Conservation (phyloP, 2,113 vertebrate genomes). For the Hippocampus zosterae region DNA sequence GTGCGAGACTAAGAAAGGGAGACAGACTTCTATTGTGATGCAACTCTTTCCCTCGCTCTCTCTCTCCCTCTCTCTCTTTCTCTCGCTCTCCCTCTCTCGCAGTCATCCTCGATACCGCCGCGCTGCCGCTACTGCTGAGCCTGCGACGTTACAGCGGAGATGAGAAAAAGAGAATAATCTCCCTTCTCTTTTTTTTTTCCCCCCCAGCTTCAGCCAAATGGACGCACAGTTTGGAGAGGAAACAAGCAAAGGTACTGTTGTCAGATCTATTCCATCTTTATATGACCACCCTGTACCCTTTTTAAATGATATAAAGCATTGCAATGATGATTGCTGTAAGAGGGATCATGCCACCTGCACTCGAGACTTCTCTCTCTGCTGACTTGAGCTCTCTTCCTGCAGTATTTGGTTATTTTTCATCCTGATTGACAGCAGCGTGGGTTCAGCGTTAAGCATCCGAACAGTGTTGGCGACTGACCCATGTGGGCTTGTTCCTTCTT, state of each 20-base stretch:
- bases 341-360: conserved; percentile 51
- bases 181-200: conserved; percentile 8
- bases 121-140: conserved; percentile 49
- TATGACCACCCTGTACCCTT: background rate
- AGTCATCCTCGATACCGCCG: conserved; percentile 45
- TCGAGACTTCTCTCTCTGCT: conserved; percentile 35
- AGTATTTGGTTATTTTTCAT: conserved; percentile 38
- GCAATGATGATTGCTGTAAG: conserved; percentile 14
- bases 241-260: conserved; percentile 53
- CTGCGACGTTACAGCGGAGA: conserved; percentile 57
- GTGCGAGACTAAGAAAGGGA: conserved; percentile 13
- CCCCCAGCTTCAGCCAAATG: conserved; percentile 31
- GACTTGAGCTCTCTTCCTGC: conserved; percentile 46
- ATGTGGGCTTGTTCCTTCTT: background rate
- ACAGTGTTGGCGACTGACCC: background rate
- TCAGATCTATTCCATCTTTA: conserved; percentile 1
- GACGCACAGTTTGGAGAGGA: conserved; percentile 31
- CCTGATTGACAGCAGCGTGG: conserved; percentile 8
- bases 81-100: conserved; percentile 32
- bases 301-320: background rate
- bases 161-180: conserved; percentile 24
- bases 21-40: conserved; percentile 48
- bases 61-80: conserved; percentile 25
- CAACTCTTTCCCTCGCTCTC: conserved; percentile 38
- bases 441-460: background rate